Base-by-base conservation (phyloP, 2,888 invertebrate genomes). In the Cetonia aurata region DNA sequence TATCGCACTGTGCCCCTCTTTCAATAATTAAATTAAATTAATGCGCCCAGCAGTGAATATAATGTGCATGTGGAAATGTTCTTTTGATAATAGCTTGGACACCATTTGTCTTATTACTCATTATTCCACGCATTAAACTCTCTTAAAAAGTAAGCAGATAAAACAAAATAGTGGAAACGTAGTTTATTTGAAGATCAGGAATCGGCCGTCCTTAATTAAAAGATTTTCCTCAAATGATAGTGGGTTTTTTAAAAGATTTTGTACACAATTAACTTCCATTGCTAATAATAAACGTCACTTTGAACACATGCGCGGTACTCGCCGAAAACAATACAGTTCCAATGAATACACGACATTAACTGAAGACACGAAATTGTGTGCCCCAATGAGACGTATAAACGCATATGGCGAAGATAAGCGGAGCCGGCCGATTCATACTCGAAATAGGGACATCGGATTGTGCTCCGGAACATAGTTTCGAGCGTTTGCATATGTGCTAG, bases 101-200 rank as follows among this genome's bases (percentile, higher is more conserved):
- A n/a, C n/a, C n/a, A n/a, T n/a, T n/a, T n/a, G n/a, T n/a, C n/a
- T n/a, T n/a, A n/a, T n/a, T n/a, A n/a, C n/a, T n/a, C n/a, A n/a
- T n/a, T n/a, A n/a, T n/a, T n/a, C n/a, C n/a, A n/a, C n/a, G n/a
- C n/a, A n/a, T n/a, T n/a, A n/a, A n/a, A n/a, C n/a, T n/a, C n/a
- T n/a, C n/a, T n/a, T n/a, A n/a, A n/a, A n/a, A n/a, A n/a, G n/a
- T n/a, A n/a, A n/a, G n/a, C n/a, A n/a, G n/a, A n/a, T n/a, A n/a
- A n/a, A n/a, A n/a, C n/a, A n/a, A n/a, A n/a, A n/a, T n/a, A n/a
- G 95, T 0, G 93, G 93, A n/a, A 93, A 94, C 77, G 96, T 87
- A 0, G 89, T 93, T 75, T 88, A 89, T 44, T 44, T 44, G 44
- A 44, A 44, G 44, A 44, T 44, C 44, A 13, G 44, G 44, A 6